Conservation (phyloP, 2,888 invertebrate genomes). For the Amaurobius ferox region DNA sequence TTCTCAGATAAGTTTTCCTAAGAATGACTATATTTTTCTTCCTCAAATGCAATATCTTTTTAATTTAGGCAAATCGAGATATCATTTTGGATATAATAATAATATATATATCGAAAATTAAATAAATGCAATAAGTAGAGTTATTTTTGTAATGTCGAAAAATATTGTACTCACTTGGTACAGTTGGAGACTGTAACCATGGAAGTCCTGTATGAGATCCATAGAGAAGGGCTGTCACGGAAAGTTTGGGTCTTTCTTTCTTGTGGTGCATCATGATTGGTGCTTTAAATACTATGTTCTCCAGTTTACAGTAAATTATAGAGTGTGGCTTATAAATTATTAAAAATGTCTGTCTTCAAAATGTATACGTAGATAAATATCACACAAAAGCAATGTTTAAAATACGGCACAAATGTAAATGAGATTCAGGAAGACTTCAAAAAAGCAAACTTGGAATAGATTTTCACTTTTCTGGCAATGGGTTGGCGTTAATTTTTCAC, state of each 20-base stretch:
- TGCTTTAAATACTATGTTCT: not conserved
- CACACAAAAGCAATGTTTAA: not conserved
- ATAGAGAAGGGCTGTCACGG: slow-evolving; percentile 83
- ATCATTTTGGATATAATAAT: too few species aligned
- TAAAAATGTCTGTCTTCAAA: not conserved
- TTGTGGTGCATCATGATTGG: slow-evolving; percentile 80
- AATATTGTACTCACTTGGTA: slow-evolving; percentile 49
- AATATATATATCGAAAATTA: too few species aligned
- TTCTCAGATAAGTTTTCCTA: too few species aligned
- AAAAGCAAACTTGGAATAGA: not conserved
- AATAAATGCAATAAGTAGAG: too few species aligned
- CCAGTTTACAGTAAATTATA: too few species aligned
- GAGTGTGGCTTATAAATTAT: too few species aligned
- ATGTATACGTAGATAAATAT: not conserved
- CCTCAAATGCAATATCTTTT: too few species aligned
- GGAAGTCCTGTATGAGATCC: slow-evolving; percentile 61
- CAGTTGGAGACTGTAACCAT: slow-evolving; percentile 48
- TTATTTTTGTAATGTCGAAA: too few species aligned
- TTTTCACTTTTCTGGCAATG: not conserved
- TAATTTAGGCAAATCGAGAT: too few species aligned
- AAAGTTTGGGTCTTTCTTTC: slow-evolving; percentile 91
- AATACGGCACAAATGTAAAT: not conserved
- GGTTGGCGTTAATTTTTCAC: slow-evolving; percentile 23
- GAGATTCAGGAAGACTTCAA: not conserved
- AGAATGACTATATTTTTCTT: too few species aligned